Conservation (phyloP, 2,888 invertebrate genomes). For the Vesta saturnalis region DNA sequence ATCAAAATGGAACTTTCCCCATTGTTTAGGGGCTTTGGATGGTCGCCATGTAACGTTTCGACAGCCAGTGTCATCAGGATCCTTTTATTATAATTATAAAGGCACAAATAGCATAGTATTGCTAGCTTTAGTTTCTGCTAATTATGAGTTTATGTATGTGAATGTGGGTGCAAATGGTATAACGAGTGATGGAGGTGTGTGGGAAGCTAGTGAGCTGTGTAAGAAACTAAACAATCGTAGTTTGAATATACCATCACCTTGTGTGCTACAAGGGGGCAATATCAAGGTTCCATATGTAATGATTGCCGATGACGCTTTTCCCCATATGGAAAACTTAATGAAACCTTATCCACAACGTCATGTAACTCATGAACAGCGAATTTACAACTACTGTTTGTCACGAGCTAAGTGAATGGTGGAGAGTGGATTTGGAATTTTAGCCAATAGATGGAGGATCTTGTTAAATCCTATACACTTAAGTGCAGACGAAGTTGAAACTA, state of each 20-base stretch:
- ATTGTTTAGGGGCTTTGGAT: too few relatives aligned
- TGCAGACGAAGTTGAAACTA: not conserved
- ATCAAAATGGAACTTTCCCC: too few relatives aligned
- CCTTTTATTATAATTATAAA: not conserved
- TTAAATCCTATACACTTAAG: not conserved
- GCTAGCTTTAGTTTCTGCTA: not conserved
- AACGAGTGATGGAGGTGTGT: not conserved
- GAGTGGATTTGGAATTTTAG: too few relatives aligned
- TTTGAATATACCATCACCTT: not conserved
- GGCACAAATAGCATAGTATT: not conserved
- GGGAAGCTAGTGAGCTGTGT: not conserved
- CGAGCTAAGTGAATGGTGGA: not conserved
- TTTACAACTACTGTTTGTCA: not conserved
- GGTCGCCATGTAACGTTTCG: not conserved
- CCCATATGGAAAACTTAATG: too few relatives aligned
- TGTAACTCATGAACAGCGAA: not conserved
- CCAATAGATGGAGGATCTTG: not conserved
- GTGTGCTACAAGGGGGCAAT: not conserved
- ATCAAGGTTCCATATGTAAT: too few relatives aligned
- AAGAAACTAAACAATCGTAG: not conserved
- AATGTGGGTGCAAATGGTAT: not conserved
- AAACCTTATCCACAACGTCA: not conserved
- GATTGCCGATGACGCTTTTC: not conserved
- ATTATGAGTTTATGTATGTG: not conserved
- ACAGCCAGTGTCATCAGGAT: not conserved